A percentile compares a stretch with the other conserved stretches of the same genome.
Conservation (phyloP, 1,140 invertebrate genomes). For the Spodoptera frugiperda region DNA sequence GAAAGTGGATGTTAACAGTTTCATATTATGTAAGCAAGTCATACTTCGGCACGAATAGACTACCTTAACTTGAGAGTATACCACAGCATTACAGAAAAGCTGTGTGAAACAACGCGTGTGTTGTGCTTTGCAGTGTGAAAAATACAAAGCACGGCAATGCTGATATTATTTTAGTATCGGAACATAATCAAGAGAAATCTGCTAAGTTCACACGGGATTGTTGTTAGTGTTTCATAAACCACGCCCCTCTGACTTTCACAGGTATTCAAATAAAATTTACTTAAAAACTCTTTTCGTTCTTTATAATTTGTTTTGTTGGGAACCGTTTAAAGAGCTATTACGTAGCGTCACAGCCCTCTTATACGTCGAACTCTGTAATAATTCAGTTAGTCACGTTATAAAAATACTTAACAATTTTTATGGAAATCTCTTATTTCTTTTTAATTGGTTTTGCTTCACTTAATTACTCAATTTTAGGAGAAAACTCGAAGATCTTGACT, state of each 20-base stretch:
- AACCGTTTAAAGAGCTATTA: conserved; percentile 35
- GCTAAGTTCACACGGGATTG: too few species aligned
- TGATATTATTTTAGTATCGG: too few species aligned
- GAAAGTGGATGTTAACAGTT: too few species aligned
- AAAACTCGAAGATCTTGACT: not conserved
- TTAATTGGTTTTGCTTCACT: conserved; percentile 24
- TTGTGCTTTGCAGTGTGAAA: too few species aligned
- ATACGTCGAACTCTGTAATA: conserved; percentile 21
- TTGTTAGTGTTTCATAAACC: not conserved
- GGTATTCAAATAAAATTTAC: not conserved
- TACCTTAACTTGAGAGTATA: too few species aligned
- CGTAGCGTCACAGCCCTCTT: conserved; percentile 1
- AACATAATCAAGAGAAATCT: too few species aligned
- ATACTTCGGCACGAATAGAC: too few species aligned
- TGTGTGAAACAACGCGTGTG: too few species aligned
- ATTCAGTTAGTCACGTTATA: conserved; percentile 18
- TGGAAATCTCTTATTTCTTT: conserved; percentile 11
- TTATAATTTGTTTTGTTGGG: conserved; percentile 33
- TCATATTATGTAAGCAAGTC: too few species aligned
- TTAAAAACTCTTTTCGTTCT: not conserved
- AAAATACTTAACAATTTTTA: conserved; percentile 24
- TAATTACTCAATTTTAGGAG: conserved; percentile 3
- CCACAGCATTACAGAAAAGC: too few species aligned
- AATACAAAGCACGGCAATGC: too few species aligned
- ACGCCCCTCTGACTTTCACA: not conserved